Base-by-base conservation (phyloP, 2,797 vertebrate genomes). In the Pteropus rufus region DNA sequence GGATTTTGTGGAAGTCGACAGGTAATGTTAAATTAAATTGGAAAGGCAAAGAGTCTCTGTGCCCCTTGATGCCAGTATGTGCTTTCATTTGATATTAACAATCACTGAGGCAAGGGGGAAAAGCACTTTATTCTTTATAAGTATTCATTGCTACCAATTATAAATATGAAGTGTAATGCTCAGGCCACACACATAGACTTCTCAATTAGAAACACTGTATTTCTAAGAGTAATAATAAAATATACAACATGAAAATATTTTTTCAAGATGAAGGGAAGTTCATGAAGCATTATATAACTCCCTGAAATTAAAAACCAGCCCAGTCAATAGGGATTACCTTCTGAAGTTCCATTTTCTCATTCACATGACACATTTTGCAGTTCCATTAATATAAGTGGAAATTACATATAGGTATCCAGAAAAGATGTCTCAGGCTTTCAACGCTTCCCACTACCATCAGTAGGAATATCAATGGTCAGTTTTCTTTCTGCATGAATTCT, bases 71-170 rank as follows among this genome's bases (percentile, higher is more conserved):
- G 44, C 67, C 56, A 1, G 46, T n/a, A 39, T 83, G 56, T 31
- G 10, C 58, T 96, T 79, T 96, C 88, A 76, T 86, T 58, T 69
- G 54, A 49, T 77, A 86, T 72, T 93, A 92, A 85, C 29, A 90
- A 54, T 56, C 23, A 54, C 31, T 1, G 34, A 84, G 54, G 23
- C 54, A 60, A 34, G 34, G 31, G 10, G 1, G 49, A 23, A 52
- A 65, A 7, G 3, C 31, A 64, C 29, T 80, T 82, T 56, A 39
- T 16, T 5, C n/a, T 91, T 83, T 64, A 31, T 85, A 93, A 72
- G 58, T 41, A 79, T 72, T 89, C 60, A 83, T 39, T 83, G 70
- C 81, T 80, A 64, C 64, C 94, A 85, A 69, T 91, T 88, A 90
- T 29, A 34, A 26, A 36, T 5, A 0, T 8, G 36, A 94, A 15